Percentiles rank a stretch among this genome's conserved stretches.
These are phyloP conservation scores for Limenitis camilla DNA, from an alignment of 2,888 invertebrate species.

Conservation along the genomic window DNA sequence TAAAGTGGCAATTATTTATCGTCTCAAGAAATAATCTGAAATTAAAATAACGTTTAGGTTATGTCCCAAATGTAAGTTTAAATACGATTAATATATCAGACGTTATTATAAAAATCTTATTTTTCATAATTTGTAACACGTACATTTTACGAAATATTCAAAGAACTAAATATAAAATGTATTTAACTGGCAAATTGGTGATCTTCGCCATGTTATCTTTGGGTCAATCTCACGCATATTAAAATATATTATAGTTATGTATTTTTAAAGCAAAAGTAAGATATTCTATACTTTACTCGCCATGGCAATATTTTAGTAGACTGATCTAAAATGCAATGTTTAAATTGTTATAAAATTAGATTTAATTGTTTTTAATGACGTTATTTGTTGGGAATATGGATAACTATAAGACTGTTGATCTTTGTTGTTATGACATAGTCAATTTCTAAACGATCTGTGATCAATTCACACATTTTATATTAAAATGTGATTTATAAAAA, in stretches of 20 bases:
- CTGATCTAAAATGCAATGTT: constrained; percentile 11
- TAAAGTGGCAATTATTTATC: not conserved
- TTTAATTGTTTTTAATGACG: not conserved
- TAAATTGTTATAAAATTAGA: constrained; percentile 1
- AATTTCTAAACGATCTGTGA: constrained; percentile 51
- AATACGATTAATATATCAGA: no score
- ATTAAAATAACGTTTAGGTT: no score
- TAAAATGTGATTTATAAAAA: constrained; percentile 58
- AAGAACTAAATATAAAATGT: no score
- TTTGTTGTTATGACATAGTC: constrained; percentile 16
- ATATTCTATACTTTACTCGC: not conserved
- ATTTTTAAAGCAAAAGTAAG: not conserved
- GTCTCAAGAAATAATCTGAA: no score
- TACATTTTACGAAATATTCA: no score
- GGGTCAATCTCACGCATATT: no score
- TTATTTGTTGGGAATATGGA: constrained; percentile 17
- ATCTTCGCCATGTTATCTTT: no score
- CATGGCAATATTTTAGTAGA: constrained; percentile 15
- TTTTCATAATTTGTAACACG: no score
- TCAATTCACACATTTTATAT: constrained; percentile 64
- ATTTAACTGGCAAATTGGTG: no score
- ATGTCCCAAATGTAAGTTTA: no score
- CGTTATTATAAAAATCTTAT: no score
- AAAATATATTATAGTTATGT: not conserved
- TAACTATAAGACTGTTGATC: constrained; percentile 18